A percentile compares a stretch with the other conserved stretches of the same genome.
Conservation (phyloP, 2,797 vertebrate species). For the Phataginus tricuspis region DNA sequence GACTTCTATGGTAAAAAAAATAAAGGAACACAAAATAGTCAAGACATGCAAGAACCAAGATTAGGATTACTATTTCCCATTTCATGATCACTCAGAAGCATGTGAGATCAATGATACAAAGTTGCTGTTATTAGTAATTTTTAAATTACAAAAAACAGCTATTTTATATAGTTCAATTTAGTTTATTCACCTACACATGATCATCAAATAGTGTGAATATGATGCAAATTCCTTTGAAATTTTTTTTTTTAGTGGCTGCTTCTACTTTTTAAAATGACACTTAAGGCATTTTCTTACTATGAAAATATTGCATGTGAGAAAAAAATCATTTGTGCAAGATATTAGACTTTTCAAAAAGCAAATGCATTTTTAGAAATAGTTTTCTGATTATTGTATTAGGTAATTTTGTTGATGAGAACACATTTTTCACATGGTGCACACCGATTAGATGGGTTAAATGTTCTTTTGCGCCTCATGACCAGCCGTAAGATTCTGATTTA, state of each 20-base stretch:
- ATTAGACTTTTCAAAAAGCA: constrained; percentile 5
- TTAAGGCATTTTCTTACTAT: not conserved
- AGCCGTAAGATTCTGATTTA: constrained; percentile 8
- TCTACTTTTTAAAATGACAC: constrained; percentile 21
- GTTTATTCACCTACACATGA: not conserved
- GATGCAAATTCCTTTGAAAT: not conserved
- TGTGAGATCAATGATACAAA: not conserved
- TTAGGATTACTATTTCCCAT: not conserved
- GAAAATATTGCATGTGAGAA: not conserved
- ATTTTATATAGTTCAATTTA: not conserved
- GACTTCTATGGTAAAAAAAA: not conserved
- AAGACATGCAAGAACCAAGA: not conserved
- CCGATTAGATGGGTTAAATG: not conserved
- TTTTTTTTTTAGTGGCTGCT: not conserved
- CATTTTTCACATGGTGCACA: not conserved
- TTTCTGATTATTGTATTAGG: constrained; percentile 25
- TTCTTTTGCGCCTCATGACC: not conserved
- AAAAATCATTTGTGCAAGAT: not conserved
- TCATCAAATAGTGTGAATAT: not conserved
- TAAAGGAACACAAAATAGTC: not conserved
- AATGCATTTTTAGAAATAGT: not conserved
- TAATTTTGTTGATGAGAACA: not conserved
- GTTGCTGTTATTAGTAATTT: not conserved
- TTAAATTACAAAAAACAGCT: not conserved
- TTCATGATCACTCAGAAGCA: not conserved